Evolutionary conservation across 2,113 vertebrate genomes (phyloP).

Genomic region (Corythaixoides concolor): DNA sequence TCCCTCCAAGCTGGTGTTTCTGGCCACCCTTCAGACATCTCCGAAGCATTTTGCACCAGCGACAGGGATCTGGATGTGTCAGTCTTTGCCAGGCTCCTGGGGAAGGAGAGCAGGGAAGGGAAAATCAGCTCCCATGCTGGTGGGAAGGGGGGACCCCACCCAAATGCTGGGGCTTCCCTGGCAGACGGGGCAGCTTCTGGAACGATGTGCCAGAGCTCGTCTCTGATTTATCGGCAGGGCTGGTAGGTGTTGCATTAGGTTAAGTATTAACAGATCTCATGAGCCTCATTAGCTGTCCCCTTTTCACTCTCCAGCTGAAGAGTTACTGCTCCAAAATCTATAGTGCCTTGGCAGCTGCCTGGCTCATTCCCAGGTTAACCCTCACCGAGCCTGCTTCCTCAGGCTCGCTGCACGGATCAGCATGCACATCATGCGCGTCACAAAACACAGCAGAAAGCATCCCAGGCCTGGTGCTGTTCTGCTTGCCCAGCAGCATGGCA

Average conservation of each 20-base stretch:
- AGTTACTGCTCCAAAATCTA: slow-evolving; percentile 67
- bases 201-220: not conserved
- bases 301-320: slow-evolving; percentile 40
- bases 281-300: slow-evolving; percentile 67
- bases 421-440: fast-evolving
- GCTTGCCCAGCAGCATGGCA: not conserved
- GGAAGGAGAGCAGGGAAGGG: not conserved
- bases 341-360: slow-evolving; percentile 56
- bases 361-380: slow-evolving; percentile 41
- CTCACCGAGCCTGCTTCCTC: not conserved
- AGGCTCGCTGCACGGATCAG: fast-evolving
- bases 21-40: not conserved
- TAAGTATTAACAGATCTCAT: slow-evolving; percentile 70
- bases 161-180: not conserved
- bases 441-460: fast-evolving
- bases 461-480: not conserved
- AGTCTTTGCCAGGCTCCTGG: not conserved
- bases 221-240: slow-evolving; percentile 51
- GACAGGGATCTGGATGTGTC: too few relatives aligned
- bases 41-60: not conserved
- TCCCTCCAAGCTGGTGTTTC: not conserved
- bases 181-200: not conserved
- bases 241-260: slow-evolving; percentile 54
- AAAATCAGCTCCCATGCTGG: fast-evolving
- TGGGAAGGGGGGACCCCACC: not conserved